Conservation (phyloP, 2,113 vertebrate species). For the Hippocampus mohnikei region DNA sequence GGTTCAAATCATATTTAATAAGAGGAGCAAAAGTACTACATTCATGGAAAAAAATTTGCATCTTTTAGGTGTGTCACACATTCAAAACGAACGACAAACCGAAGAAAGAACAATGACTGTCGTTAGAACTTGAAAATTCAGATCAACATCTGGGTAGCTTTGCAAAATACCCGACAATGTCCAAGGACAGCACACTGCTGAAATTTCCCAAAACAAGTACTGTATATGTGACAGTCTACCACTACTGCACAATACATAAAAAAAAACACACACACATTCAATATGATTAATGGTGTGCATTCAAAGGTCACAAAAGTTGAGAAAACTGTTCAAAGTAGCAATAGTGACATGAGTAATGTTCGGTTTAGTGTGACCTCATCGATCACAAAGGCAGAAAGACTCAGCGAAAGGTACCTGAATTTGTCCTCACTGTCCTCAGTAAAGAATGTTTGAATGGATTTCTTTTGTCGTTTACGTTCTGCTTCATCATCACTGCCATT, state of each 20-base stretch:
- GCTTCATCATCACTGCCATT: neutral
- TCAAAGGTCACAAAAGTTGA: constrained; percentile 7
- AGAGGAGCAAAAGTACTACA: neutral
- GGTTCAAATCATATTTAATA: neutral
- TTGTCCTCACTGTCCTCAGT: constrained; percentile 1
- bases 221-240: constrained; percentile 1
- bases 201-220: constrained; percentile 1
- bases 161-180: neutral
- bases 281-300: constrained; percentile 8
- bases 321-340: constrained; percentile 13
- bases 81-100: too few species aligned
- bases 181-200: neutral
- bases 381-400: constrained; percentile 19
- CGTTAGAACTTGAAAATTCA: neutral
- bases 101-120: too few species aligned
- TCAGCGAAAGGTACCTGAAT: constrained; percentile 9
- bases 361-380: constrained; percentile 12
- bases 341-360: constrained; percentile 21
- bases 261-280: neutral
- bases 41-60: too few species aligned
- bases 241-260: neutral
- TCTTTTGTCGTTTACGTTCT: neutral
- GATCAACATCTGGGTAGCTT: neutral
- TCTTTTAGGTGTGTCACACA: too few species aligned
- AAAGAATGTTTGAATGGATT: neutral